These are phyloP conservation scores for Apamea sordens DNA, from an alignment of 2,888 invertebrate species.

Conservation along the genomic window DNA sequence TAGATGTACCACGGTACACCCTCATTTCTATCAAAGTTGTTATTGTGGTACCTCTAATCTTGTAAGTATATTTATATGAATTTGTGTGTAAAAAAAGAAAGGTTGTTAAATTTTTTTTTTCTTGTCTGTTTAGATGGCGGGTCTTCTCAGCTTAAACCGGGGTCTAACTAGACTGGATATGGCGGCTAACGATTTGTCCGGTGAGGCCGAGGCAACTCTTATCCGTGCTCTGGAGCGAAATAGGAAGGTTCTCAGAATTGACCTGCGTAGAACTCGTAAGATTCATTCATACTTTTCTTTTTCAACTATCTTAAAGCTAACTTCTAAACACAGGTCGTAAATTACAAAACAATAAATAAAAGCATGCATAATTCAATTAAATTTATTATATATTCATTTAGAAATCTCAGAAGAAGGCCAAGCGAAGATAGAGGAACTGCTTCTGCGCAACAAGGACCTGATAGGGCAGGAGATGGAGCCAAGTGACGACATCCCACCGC, in stretches of 20 bases:
- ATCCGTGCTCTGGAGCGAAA: conserved; percentile 82
- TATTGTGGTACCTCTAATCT: too few relatives aligned
- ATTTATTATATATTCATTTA: conserved; percentile 36
- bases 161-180: conserved; percentile 89
- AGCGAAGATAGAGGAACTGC: conserved; percentile 83
- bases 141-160: conserved; percentile 89
- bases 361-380: neutral
- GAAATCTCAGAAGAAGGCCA: conserved; percentile 87
- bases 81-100: too few relatives aligned
- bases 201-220: conserved; percentile 88
- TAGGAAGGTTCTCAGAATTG: conserved; percentile 80
- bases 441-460: conserved; percentile 84
- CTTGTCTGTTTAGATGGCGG: conserved; percentile 81
- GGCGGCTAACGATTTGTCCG: conserved; percentile 91
- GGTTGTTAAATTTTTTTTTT: conserved; percentile 11
- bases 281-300: conserved; percentile 39
- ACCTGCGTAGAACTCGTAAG: conserved; percentile 86
- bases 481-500: conserved; percentile 85
- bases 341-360: neutral
- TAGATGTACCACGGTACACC: too few relatives aligned
- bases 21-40: too few relatives aligned
- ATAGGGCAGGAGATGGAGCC: conserved; percentile 82
- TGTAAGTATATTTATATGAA: too few relatives aligned
- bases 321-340: neutral
- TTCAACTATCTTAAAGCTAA: neutral